A percentile compares a stretch with the other conserved stretches of the same genome.
Evolutionary conservation across 2,888 invertebrate genomes (phyloP).

Genomic region (Plusia festucae): DNA sequence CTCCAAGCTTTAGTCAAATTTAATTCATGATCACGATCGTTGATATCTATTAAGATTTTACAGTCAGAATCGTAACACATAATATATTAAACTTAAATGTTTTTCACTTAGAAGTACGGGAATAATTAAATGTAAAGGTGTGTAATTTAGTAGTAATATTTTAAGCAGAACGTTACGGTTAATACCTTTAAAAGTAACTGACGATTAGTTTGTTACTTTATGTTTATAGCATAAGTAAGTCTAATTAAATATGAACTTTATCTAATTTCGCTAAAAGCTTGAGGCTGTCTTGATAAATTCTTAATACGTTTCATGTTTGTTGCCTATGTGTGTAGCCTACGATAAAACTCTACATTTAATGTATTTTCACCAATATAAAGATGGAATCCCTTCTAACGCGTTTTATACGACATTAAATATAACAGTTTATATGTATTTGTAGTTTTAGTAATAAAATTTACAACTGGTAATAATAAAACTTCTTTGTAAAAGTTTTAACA

Average conservation of each 20-base stretch:
- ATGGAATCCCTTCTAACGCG: conserved; percentile 32
- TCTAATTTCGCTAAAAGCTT: conserved; percentile 35
- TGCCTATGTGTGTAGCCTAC: not conserved
- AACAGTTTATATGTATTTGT: too few relatives aligned
- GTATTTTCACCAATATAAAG: conserved; percentile 21
- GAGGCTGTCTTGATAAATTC: not conserved
- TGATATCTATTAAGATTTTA: conserved; percentile 26
- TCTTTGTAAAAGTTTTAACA: too few relatives aligned
- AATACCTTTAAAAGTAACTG: not conserved
- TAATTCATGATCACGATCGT: conserved; percentile 34
- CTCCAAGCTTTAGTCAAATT: conserved; percentile 24
- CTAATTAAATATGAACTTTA: conserved; percentile 5
- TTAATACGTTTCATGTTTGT: conserved; percentile 5
- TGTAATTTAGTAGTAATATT: not conserved
- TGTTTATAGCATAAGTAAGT: not conserved
- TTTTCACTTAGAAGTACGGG: not conserved
- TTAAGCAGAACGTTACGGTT: not conserved
- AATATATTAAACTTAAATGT: not conserved
- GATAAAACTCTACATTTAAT: conserved; percentile 18
- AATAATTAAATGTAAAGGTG: not conserved
- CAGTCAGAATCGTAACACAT: conserved; percentile 10
- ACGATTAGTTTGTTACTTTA: not conserved
- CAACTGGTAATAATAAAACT: too few relatives aligned
- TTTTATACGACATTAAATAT: conserved; percentile 20
- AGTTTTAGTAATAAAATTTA: too few relatives aligned